Evolutionary conservation across 2,888 invertebrate genomes (phyloP), one percentile per base, ranked within the genome.

Genomic region (Megaustenia siamemsis): DNA sequence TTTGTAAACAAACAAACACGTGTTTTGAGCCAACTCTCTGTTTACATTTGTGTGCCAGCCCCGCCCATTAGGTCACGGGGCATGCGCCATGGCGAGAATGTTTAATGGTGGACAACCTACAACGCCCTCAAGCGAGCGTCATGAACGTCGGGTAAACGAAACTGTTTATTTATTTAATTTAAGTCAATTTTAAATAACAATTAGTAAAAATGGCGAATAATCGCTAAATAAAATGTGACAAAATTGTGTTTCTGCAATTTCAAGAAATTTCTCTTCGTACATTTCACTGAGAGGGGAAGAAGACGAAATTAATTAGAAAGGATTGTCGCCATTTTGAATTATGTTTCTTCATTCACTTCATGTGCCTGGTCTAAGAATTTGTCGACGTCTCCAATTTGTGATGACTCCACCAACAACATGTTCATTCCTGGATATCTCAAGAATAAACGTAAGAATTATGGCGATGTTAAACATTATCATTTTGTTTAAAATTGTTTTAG

Each of bases 261-360:
- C 10, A 15, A 32, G 0, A 35, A 15, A 69, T 2, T 21, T 40
- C 21, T n/a, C 40, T 43, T 45, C 12, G 28, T 43, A 43, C 24
- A 43, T 12, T 0, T 40, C 43, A 32, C 35, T 40, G 56, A 3
- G n/a, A n/a, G 15, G 12, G 18, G 12, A 66, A 35, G n/a, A 66
- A 15, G 12, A 66, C 21, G n/a, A 66, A 53, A 32, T 12, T 60
- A 63, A 60, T n/a, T 12, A 32, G 40, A 18, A 32, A 18, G 53
- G 21, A 40, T 38, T 32, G 66, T n/a, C 79, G 84, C 84, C 84
- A 84, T 84, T 40, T 84, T 84, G 84, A 80, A 84, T 84, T 73
- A 66, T 84, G n/a, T n/a, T n/a, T n/a, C n/a, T n/a, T n/a, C n/a
- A n/a, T n/a, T n/a, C n/a, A n/a, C n/a, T n/a, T n/a, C n/a, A n/a